Evolutionary conservation across 2,888 invertebrate species (phyloP), one percentile per base, ranked within the genome.

Genomic region (Gerris lacustris): DNA sequence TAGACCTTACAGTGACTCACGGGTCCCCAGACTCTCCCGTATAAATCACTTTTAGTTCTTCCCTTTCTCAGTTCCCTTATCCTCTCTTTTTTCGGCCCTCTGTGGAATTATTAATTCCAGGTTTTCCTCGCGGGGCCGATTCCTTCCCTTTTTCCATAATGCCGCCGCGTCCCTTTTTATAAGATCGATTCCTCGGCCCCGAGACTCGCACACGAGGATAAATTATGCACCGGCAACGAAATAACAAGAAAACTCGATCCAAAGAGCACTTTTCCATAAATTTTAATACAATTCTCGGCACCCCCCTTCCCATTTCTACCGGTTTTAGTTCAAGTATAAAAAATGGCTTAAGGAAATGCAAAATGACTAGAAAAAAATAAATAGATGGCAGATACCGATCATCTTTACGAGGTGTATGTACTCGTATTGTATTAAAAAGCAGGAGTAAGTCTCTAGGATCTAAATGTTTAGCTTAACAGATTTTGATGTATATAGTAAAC

Each of bases 11-110:
- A 15, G 2, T 55, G 55, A 55, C 11, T 55, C 55, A 55, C 55
- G 55, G 15, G 55, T 55, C 55, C 55, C 55, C 15, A 11, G 55
- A 55, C 55, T 55, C 55, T 55, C 55, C 31, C 55, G 55, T 55
- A 55, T 55, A 55, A 55, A 55, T 55, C 55, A 55, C 55, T 55
- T 55, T 55, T 55, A 55, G 55, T 55, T 55, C 55, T 55, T 55
- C 55, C 55, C 55, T 55, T 55, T 55, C 15, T 55, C 11, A 55
- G 55, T 4, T 55, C 11, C 55, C 55, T 55, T 55, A 55, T 55
- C 55, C 55, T 55, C 55, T 15, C 55, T 55, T 11, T 55, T 31
- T 31, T 55, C 55, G 55, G 55, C 55, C 55, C 55, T 55, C 55
- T 4, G 55, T 55, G 55, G 55, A 55, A 55, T 55, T 55, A 55